Base-by-base conservation (phyloP, 2,113 vertebrate species). In the Synchiropus splendidus region DNA sequence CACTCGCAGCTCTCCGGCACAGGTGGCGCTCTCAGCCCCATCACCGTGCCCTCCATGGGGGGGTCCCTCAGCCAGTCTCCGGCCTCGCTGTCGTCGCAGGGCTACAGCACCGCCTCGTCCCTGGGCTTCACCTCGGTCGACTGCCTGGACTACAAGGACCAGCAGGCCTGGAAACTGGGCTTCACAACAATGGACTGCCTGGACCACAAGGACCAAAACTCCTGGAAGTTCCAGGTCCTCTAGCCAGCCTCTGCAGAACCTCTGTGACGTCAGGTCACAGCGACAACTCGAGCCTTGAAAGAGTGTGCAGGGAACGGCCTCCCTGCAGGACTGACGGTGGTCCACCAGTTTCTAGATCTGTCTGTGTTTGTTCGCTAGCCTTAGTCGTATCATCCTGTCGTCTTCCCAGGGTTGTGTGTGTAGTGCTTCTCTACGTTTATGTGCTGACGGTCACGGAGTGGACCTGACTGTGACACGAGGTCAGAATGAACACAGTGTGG, bases 191-290 rank as follows among this genome's bases (percentile, higher is more conserved):
- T 88, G 51, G 89, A 91, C 74, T 90, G 88, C 63, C 79, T 90
- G 78, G 89, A 91, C 50, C 89, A 90, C 79, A 90, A 89, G 67
- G 87, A 89, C 40, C 87, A 89, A 44, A 87, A 83, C 73, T 87
- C 87, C 58, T 89, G 87, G 87, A 89, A 91, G 57, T 91, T 91
- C 78, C 89, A 90, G 75, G 89, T 90, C 49, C 86, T 91, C 75
- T 91, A 86, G 58, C 44, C 17, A 46, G 48, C 21, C 21, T 27
- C 21, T 27, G 21, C 4, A 27, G 21, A 8, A 27, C 4, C 21
- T n/a, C n/a, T n/a, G 21, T 8, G 21, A 27, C 21, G 4, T 8
- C n/a, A n/a, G 4, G 21, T 27, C 4, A 27, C 21, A 27, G 21
- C 21, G 8, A 27, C 4, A 27, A 27, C 21, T 27, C 4, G 21